These are phyloP conservation scores for Sardina pilchardus DNA, from an alignment of 2,113 vertebrate genomes.

Conservation along the genomic window DNA sequence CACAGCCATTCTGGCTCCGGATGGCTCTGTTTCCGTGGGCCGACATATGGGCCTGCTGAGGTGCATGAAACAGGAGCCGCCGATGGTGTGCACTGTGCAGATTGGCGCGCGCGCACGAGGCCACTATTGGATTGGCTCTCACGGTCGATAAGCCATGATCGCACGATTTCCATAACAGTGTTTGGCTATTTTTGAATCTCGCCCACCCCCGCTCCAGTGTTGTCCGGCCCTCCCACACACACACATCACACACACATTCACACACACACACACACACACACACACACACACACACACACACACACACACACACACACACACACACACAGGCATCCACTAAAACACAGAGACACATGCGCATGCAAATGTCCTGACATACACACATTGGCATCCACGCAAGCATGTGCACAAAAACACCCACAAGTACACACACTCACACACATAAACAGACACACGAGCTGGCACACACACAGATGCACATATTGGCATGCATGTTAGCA, in stretches of 20 bases:
- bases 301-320: background rate
- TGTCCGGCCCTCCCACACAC: conserved; percentile 14
- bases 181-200: conserved; percentile 16
- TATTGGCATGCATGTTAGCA: background rate
- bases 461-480: background rate
- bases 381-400: background rate
- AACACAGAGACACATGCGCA: background rate
- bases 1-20: conserved; percentile 65
- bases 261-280: background rate
- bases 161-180: conserved; percentile 44
- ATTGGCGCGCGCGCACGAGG: conserved; percentile 55
- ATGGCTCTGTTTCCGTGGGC: conserved; percentile 58
- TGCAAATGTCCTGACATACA: background rate
- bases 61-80: conserved; percentile 63
- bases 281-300: background rate
- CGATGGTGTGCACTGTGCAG: conserved; percentile 57
- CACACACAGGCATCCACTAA: background rate
- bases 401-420: background rate
- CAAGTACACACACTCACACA: background rate
- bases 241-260: background rate
- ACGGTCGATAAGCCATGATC: conserved; percentile 34
- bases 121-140: conserved; percentile 56
- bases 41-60: conserved; percentile 75
- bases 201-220: conserved; percentile 6
- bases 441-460: background rate